These are phyloP conservation scores for Malacosoma neustria DNA, from an alignment of 2,888 invertebrate species.

Conservation along the genomic window DNA sequence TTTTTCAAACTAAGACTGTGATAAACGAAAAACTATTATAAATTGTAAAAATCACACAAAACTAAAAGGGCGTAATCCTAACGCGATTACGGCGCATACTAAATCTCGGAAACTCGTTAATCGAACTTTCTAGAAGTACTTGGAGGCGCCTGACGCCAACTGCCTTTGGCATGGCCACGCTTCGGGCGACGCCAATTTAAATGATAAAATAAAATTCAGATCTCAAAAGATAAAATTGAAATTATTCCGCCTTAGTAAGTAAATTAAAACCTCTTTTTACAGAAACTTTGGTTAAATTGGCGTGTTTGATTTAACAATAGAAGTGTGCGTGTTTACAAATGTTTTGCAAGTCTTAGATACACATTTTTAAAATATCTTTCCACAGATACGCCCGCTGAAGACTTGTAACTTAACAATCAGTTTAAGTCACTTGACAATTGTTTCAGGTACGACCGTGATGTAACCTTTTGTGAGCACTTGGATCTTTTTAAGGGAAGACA, in stretches of 20 bases:
- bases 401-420: too few species aligned
- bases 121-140: slow-evolving; percentile 64
- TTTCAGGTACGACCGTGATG: too few species aligned
- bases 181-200: slow-evolving; percentile 56
- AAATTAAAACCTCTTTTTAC: slow-evolving; percentile 35
- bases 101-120: slow-evolving; percentile 69
- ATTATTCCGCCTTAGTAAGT: slow-evolving; percentile 40
- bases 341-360: too few species aligned
- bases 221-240: slow-evolving; percentile 57
- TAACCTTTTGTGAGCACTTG: too few species aligned
- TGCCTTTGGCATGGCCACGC: slow-evolving; percentile 57
- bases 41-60: slow-evolving; percentile 35
- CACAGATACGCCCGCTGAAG: too few species aligned
- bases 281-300: too few species aligned
- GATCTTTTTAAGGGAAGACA: too few species aligned
- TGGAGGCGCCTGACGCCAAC: slow-evolving; percentile 55
- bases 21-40: slow-evolving; percentile 16
- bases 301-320: too few species aligned
- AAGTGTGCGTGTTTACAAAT: too few species aligned
- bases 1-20: too few species aligned
- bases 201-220: slow-evolving; percentile 67
- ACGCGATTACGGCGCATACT: slow-evolving; percentile 53
- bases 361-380: too few species aligned
- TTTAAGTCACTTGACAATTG: too few species aligned
- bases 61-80: slow-evolving; percentile 52